phyloP scores from a whole-genome alignment of 2,888 invertebrate genomes.

The Myopa tessellatipennis region DNA sequence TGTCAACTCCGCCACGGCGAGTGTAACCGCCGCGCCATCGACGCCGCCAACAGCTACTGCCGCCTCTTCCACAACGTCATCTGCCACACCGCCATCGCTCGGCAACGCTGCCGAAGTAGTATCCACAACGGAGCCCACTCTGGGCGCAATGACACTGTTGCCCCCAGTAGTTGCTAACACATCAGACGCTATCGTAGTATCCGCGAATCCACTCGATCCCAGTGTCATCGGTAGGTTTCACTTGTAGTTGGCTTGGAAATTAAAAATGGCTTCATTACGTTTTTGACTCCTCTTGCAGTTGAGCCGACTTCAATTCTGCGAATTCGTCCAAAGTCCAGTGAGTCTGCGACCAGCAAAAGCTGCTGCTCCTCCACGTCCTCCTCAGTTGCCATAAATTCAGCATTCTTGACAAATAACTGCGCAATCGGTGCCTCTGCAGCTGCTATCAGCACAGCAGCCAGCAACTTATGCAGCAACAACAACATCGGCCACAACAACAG shows the following conservation, averaged over 20 bases:
- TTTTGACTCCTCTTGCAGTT: constrained; percentile 45
- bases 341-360: constrained; percentile 38
- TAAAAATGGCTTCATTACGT: not conserved
- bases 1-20: constrained; percentile 62
- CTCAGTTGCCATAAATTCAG: constrained; percentile 30
- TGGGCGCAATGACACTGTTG: constrained; percentile 44
- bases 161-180: constrained; percentile 45
- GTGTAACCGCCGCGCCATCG: constrained; percentile 58
- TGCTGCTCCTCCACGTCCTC: constrained; percentile 22
- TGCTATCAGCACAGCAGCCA: not conserved
- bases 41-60: constrained; percentile 38
- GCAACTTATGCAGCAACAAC: constrained; percentile 29
- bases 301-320: constrained; percentile 51
- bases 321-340: constrained; percentile 54
- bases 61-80: constrained; percentile 37
- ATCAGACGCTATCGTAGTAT: constrained; percentile 41
- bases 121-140: constrained; percentile 49
- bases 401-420: not conserved
- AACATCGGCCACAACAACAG: constrained; percentile 47
- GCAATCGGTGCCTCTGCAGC: constrained; percentile 9
- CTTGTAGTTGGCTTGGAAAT: not conserved
- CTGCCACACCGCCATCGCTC: constrained; percentile 34
- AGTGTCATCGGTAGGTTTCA: constrained; percentile 51
- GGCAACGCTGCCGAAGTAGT: constrained; percentile 42
- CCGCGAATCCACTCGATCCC: constrained; percentile 44